These are phyloP conservation scores for Chascanopsetta lugubris DNA, from an alignment of 2,113 vertebrate species.

Conservation along the genomic window DNA sequence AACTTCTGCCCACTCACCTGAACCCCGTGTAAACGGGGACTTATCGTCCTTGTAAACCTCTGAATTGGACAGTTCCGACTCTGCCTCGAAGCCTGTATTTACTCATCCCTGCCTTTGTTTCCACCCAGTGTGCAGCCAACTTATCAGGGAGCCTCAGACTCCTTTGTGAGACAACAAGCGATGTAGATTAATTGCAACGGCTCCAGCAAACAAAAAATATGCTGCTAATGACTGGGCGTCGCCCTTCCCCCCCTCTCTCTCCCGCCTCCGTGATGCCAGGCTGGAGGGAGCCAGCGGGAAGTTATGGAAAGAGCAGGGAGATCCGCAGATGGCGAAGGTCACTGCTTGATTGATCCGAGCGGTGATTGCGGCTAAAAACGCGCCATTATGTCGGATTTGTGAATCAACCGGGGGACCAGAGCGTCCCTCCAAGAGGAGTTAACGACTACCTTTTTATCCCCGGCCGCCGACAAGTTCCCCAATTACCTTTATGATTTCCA, in stretches of 20 bases:
- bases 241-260: constrained; percentile 22
- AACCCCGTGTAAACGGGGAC: constrained; percentile 40
- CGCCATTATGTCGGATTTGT: constrained; percentile 63
- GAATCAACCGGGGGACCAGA: constrained; percentile 57
- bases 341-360: constrained; percentile 70
- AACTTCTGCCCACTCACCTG: too few species aligned
- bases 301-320: constrained; percentile 60
- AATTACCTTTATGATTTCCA: constrained; percentile 70
- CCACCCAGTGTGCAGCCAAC: constrained; percentile 10
- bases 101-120: constrained; percentile 46
- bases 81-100: constrained; percentile 35
- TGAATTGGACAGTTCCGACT: constrained; percentile 48
- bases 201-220: constrained; percentile 51
- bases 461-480: constrained; percentile 62
- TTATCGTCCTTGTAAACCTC: constrained; percentile 49
- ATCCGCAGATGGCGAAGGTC: constrained; percentile 73
- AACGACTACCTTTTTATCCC: constrained; percentile 76
- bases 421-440: constrained; percentile 66
- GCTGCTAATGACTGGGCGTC: constrained; percentile 57
- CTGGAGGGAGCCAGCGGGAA: constrained; percentile 57
- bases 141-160: constrained; percentile 40
- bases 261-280: constrained; percentile 41
- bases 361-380: constrained; percentile 70
- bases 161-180: constrained; percentile 62
- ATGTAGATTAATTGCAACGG: constrained; percentile 59